Conservation (phyloP, 2,113 vertebrate genomes). For the Antennarius striatus region DNA sequence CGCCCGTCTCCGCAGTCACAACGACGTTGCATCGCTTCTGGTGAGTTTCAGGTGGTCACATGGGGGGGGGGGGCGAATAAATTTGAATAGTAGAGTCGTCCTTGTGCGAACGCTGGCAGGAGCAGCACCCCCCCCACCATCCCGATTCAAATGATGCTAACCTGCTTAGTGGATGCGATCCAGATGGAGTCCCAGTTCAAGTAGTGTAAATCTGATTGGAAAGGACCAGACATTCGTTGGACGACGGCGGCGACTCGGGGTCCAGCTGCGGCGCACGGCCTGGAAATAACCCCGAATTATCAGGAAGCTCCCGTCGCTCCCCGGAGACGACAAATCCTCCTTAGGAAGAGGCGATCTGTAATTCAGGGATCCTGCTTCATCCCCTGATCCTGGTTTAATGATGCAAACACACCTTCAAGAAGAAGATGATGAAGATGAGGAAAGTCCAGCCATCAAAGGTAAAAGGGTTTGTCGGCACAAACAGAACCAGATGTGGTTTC, state of each 20-base stretch:
- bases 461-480: not conserved
- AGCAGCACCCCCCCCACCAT: constrained; percentile 24
- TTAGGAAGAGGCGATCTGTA: no score
- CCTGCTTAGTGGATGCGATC: constrained; percentile 70
- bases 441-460: no score
- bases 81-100: constrained; percentile 54
- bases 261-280: constrained; percentile 51
- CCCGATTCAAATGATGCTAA: constrained; percentile 67
- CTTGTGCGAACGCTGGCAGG: constrained; percentile 52
- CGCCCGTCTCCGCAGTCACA: no score
- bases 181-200: constrained; percentile 67
- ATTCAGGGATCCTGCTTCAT: no score
- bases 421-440: no score
- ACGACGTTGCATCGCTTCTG: constrained; percentile 14
- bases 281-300: constrained; percentile 34
- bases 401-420: no score
- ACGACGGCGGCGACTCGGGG: constrained; percentile 2
- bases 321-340: no score
- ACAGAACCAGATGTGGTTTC: constrained; percentile 48
- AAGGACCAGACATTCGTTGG: constrained; percentile 39
- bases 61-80: constrained; percentile 31
- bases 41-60: constrained; percentile 46
- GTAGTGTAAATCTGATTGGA: constrained; percentile 66
- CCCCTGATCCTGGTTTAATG: no score
- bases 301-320: not conserved